Evolutionary conservation across 1,140 invertebrate genomes (phyloP), one percentile per base, ranked within the genome.

Genomic region (Atopsyche davidsoni): DNA sequence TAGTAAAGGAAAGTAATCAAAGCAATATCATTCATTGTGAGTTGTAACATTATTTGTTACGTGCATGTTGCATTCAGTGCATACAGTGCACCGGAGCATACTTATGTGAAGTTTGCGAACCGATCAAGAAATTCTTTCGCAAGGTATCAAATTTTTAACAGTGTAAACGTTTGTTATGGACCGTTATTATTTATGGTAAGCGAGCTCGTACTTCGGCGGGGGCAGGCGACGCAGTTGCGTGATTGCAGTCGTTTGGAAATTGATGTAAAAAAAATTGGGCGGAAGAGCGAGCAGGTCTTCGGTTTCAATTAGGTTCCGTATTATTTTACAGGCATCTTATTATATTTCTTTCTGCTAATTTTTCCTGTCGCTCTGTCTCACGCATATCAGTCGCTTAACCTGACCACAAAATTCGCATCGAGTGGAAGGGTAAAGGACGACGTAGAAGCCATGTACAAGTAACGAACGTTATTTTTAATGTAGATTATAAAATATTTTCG

Each of bases 311-410:
- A 28, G 40, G 17, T 19, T n/a, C 23, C 16, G 50, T 52, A 46
- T 52, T 39, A 41, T 46, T 41, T 52, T 52, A 52, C 47, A 23
- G 28, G 49, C 39, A 43, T 13, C 50, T 52, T 52, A 52, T 52
- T 52, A 52, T 46, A 31, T 52, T 52, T 52, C 50, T 46, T 40
- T 52, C 50, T 28, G 49, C 42, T 51, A 51, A 46, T 52, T 52
- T 52, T 38, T 17, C 21, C 40, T 24, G 36, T 16, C 13, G 14
- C 23, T 4, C 50, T 42, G 46, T 52, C 50, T 52, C 50, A 52
- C 50, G 50, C 50, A 41, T 52, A 52, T 52, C 50, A 23, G 39
- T 31, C 7, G 18, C 13, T 25, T 21, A 11, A 11, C 13, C 23
- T 25, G 41, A 52, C 50, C 50, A 43, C 50, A 52, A 46, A 46